Evolutionary conservation across 2,888 invertebrate genomes (phyloP).

Genomic region (Prosopocoilus inquinatus): DNA sequence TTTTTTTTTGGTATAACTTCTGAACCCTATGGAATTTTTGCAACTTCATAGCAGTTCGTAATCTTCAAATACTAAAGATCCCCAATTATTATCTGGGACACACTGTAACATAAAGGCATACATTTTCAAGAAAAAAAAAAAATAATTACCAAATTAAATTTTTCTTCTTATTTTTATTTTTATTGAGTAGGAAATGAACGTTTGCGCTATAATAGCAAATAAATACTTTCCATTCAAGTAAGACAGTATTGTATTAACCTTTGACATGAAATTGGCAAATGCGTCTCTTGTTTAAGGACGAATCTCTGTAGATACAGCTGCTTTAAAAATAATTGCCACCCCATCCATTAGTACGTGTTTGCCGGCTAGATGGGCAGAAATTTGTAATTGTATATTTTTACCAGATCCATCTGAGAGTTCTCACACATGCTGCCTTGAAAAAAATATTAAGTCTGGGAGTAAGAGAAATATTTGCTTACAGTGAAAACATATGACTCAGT

Average conservation of each 20-base stretch:
- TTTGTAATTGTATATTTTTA: conserved; percentile 27
- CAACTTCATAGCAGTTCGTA: no score
- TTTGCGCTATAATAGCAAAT: background rate
- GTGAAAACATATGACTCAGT: background rate
- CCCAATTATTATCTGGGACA: no score
- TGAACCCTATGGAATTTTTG: no score
- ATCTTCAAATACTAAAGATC: no score
- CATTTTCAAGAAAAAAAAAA: conserved; percentile 5
- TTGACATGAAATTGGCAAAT: conserved; percentile 7
- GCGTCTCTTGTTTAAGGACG: conserved; percentile 3
- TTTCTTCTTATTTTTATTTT: background rate
- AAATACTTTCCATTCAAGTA: background rate
- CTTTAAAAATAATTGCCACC: conserved; percentile 12
- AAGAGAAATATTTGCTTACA: no score
- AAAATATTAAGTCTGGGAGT: no score
- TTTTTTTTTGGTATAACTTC: no score
- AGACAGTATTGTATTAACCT: background rate
- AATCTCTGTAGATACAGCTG: conserved; percentile 15
- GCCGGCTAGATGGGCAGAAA: conserved; percentile 13
- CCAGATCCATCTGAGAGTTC: background rate
- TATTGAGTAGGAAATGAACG: background rate
- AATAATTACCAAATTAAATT: no score
- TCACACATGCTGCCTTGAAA: no score
- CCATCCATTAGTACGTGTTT: conserved; percentile 23
- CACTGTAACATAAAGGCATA: no score